A percentile compares a stretch with the other conserved stretches of the same genome.
Conservation (phyloP, 2,113 vertebrate species). For the Nerophis ophidion region DNA sequence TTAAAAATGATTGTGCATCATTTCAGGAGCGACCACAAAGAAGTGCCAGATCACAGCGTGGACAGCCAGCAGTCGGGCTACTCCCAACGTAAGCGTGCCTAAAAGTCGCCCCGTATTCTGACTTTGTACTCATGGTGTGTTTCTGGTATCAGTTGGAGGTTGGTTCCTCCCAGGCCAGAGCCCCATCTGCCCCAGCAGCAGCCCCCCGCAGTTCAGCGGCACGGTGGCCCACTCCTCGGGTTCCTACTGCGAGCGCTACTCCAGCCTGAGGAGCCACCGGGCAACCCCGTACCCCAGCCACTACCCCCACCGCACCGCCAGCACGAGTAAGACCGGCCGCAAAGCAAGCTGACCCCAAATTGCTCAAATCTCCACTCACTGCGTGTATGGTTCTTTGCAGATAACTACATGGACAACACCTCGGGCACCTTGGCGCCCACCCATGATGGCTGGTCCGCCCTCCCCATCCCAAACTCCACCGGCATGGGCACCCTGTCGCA, state of each 20-base stretch:
- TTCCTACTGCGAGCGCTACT: constrained; percentile 77
- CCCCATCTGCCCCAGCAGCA: constrained; percentile 74
- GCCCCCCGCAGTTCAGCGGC: constrained; percentile 72
- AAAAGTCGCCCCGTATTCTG: neutral
- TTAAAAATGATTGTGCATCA: too few relatives aligned
- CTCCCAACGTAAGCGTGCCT: constrained; percentile 68
- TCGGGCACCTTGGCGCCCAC: constrained; percentile 54
- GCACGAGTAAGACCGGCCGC: constrained; percentile 60
- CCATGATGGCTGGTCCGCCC: constrained; percentile 75
- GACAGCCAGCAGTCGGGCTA: constrained; percentile 74
- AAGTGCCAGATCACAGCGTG: constrained; percentile 61
- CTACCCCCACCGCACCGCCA: constrained; percentile 71
- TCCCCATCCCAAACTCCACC: constrained; percentile 72
- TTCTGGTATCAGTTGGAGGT: constrained; percentile 64
- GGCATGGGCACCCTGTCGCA: constrained; percentile 72
- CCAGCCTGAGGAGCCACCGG: constrained; percentile 70
- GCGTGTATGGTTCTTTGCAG: constrained; percentile 35
- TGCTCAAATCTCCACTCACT: neutral
- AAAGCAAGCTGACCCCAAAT: too few relatives aligned
- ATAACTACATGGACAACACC: constrained; percentile 75
- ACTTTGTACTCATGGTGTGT: too few relatives aligned
- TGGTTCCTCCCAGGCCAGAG: constrained; percentile 75
- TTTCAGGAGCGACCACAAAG: constrained; percentile 74
- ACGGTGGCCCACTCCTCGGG: constrained; percentile 65
- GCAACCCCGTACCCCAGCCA: constrained; percentile 72